Percentiles rank a stretch among this genome's conserved stretches.
These are phyloP conservation scores for Drosophila baimaii DNA, from an alignment of 1,140 invertebrate genomes.

Conservation along the genomic window DNA sequence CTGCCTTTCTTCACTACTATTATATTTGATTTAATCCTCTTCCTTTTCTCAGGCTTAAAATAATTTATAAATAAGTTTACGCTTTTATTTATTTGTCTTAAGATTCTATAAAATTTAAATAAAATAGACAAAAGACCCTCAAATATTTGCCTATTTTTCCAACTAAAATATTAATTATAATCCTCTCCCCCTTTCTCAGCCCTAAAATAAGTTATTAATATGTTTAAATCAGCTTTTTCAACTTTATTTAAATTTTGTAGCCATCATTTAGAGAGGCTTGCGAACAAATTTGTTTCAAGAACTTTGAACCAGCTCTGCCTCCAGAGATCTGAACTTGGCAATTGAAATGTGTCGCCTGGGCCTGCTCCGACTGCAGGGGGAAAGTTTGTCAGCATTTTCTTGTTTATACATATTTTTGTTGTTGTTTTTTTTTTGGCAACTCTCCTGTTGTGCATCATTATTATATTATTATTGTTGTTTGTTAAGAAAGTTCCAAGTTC, in stretches of 20 bases:
- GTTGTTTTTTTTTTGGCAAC: slow-evolving; percentile 27
- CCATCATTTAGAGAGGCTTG: neutral
- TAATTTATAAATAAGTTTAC: too few species aligned
- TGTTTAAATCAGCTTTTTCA: neutral
- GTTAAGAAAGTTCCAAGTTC: slow-evolving; percentile 49
- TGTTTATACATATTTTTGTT: too few species aligned
- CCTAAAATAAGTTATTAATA: neutral
- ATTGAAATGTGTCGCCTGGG: slow-evolving; percentile 79
- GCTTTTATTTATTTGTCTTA: too few species aligned
- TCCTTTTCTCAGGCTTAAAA: too few species aligned
- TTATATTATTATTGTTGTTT: slow-evolving; percentile 57
- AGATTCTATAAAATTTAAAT: too few species aligned
- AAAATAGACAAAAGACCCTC: too few species aligned
- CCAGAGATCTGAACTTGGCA: slow-evolving; percentile 54
- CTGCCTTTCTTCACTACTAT: too few species aligned
- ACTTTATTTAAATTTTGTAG: neutral
- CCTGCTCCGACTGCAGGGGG: slow-evolving; percentile 29
- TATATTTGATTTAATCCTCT: too few species aligned
- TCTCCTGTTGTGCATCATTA: slow-evolving; percentile 43
- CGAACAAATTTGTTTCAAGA: neutral
- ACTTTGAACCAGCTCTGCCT: slow-evolving; percentile 40
- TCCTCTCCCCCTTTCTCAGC: neutral
- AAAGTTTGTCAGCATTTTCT: slow-evolving; percentile 34
- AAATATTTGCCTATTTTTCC: neutral
- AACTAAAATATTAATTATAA: neutral